Evolutionary conservation across 2,113 vertebrate species (phyloP).

Genomic region (Hyperopisus bebe): DNA sequence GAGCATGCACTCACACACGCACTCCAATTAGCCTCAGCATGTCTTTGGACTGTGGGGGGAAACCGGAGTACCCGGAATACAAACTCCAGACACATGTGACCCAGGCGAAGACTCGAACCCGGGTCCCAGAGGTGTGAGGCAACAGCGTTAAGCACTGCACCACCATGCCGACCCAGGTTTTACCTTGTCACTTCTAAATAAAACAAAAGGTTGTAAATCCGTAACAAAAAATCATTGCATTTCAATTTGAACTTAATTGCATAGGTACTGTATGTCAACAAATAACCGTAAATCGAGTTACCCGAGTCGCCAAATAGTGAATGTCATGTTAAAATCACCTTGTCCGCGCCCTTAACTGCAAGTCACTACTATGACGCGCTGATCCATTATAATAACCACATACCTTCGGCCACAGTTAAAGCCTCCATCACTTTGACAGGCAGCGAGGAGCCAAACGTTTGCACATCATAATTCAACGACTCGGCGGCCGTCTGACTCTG

Average conservation of each 20-base stretch:
- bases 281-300: neutral
- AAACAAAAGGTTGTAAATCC: neutral
- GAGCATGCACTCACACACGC: too few species aligned
- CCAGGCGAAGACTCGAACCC: too few species aligned
- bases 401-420: conserved; percentile 76
- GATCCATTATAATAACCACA: conserved; percentile 19
- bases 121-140: too few species aligned
- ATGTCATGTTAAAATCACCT: neutral
- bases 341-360: neutral
- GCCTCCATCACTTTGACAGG: conserved; percentile 96
- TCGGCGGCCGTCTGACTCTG: conserved; percentile 71
- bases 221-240: neutral
- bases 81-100: too few species aligned
- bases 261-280: neutral
- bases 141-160: too few species aligned
- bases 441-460: conserved; percentile 82
- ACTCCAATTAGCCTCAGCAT: too few species aligned
- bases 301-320: neutral
- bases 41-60: too few species aligned
- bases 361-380: neutral
- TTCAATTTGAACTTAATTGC: neutral
- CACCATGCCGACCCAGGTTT: too few species aligned
- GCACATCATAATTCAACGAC: conserved; percentile 77
- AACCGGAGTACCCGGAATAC: too few species aligned
- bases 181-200: neutral